Evolutionary conservation across 2,113 vertebrate species (phyloP).

Genomic region (Muscicapa adusta): DNA sequence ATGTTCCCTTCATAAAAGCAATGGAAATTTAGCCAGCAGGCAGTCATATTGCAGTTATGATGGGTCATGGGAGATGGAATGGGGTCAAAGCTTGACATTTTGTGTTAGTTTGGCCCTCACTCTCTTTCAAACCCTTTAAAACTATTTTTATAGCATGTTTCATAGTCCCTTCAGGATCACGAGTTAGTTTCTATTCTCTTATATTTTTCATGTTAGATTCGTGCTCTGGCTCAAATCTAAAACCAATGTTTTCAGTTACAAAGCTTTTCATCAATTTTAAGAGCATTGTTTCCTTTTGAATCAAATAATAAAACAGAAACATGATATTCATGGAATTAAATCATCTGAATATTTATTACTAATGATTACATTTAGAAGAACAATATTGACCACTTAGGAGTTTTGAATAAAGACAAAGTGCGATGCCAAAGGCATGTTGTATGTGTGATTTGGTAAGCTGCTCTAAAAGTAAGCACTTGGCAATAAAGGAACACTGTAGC

Average conservation of each 20-base stretch:
- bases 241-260: neutral
- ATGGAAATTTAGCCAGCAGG: neutral
- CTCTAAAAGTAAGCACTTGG: neutral
- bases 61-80: neutral
- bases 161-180: neutral
- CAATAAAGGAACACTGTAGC: neutral
- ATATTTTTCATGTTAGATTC: neutral
- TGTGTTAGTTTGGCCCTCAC: neutral
- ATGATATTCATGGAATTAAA: neutral
- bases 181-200: neutral
- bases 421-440: neutral
- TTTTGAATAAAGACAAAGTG: neutral
- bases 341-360: neutral
- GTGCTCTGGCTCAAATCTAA: neutral
- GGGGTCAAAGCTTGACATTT: neutral
- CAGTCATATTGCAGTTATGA: neutral
- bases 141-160: constrained; percentile 30
- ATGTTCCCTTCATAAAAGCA: neutral
- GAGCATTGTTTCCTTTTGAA: neutral
- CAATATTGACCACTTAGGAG: neutral
- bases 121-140: neutral
- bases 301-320: neutral
- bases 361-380: neutral
- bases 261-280: neutral
- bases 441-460: neutral